Evolutionary conservation across 2,888 invertebrate genomes (phyloP).

Genomic region (Caenorhabditis becei): DNA sequence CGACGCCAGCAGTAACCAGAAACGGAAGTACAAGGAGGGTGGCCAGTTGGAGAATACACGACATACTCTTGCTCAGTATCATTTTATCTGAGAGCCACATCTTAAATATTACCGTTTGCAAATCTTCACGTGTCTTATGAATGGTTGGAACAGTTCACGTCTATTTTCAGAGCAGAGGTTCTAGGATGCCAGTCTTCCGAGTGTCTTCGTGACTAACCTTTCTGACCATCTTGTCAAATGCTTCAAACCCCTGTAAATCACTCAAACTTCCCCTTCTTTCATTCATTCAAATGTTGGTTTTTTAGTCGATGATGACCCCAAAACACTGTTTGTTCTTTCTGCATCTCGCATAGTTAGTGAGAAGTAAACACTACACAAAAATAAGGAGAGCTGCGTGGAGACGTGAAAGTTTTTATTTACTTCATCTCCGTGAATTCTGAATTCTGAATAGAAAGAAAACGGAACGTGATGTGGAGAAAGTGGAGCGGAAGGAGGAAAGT

Average conservation of each 20-base stretch:
- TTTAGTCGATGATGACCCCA: constrained; percentile 22
- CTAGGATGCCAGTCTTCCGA: too few species aligned
- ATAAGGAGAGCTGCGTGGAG: constrained; percentile 9
- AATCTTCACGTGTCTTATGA: neutral
- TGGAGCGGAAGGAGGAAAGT: neutral
- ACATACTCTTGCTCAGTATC: neutral
- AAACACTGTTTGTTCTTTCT: constrained; percentile 22
- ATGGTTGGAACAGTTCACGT: neutral
- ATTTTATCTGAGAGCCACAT: neutral
- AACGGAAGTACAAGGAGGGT: neutral
- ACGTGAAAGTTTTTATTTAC: constrained; percentile 39
- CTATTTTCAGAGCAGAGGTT: too few species aligned
- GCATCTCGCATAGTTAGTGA: constrained; percentile 30
- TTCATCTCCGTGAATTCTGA: too few species aligned
- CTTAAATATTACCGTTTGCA: neutral
- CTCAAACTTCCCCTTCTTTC: neutral
- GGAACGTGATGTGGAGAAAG: constrained; percentile 14
- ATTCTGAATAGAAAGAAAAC: neutral
- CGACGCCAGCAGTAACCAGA: neutral
- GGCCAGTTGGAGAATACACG: neutral
- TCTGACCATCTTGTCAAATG: too few species aligned
- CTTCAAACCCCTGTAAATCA: too few species aligned
- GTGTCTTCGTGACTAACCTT: too few species aligned
- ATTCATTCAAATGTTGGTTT: constrained; percentile 5
- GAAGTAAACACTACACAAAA: constrained; percentile 11